Conservation (phyloP, 2,888 invertebrate genomes). For the Monochamus alternatus region DNA sequence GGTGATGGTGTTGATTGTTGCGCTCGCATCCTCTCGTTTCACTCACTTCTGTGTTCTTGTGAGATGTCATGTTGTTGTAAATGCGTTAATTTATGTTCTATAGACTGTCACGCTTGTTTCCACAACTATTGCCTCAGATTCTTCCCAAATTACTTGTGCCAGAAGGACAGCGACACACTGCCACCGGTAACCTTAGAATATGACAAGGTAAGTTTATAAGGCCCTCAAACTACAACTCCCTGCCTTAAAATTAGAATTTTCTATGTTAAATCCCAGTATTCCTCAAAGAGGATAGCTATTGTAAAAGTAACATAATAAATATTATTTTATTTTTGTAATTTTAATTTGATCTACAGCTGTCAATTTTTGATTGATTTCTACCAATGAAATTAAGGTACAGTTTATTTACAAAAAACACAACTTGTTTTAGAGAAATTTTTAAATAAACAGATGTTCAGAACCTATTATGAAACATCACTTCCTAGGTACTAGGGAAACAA, state of each 20-base stretch:
- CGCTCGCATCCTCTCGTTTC: slow-evolving; percentile 71
- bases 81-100: slow-evolving; percentile 76
- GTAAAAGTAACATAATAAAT: no score
- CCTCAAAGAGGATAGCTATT: no score
- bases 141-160: slow-evolving; percentile 68
- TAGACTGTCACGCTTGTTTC: slow-evolving; percentile 79
- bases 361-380: neutral
- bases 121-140: slow-evolving; percentile 75
- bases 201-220: slow-evolving; percentile 69
- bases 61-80: slow-evolving; percentile 75
- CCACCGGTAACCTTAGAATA: slow-evolving; percentile 68
- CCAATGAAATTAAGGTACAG: no score
- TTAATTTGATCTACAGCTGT: no score
- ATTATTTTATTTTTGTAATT: no score
- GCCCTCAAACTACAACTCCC: neutral
- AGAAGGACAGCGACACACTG: slow-evolving; percentile 67
- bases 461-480: no score
- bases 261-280: no score
- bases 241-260: no score
- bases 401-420: no score
- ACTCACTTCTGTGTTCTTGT: slow-evolving; percentile 71
- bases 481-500: no score
- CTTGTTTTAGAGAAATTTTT: neutral
- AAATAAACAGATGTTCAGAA: neutral
- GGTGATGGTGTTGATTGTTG: slow-evolving; percentile 63